These are phyloP conservation scores for Pogonomyrmex californicus DNA, from an alignment of 1,140 invertebrate genomes.

Conservation along the genomic window DNA sequence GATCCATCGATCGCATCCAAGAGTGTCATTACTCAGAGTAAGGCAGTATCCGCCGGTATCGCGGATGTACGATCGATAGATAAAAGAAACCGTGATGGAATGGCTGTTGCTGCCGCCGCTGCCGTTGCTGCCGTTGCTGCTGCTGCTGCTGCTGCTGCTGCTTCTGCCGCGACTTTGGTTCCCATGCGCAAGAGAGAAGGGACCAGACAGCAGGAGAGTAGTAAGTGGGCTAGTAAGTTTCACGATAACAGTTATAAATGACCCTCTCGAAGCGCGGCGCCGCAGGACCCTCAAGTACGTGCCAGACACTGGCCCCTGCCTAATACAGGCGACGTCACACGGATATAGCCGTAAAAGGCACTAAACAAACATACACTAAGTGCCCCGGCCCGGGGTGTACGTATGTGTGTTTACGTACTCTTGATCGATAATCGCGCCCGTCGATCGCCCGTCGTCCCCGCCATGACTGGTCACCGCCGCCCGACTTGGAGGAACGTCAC, in stretches of 20 bases:
- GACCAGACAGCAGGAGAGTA: conserved; percentile 72
- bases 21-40: conserved; percentile 65
- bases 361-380: conserved; percentile 77
- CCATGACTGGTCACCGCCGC: background rate
- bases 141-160: conserved; percentile 18
- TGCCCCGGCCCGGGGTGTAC: conserved; percentile 40
- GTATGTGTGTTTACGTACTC: conserved; percentile 55
- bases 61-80: conserved; percentile 60
- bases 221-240: conserved; percentile 78
- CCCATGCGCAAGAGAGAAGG: conserved; percentile 33
- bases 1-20: conserved; percentile 56
- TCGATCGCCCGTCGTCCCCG: conserved; percentile 47
- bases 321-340: conserved; percentile 61
- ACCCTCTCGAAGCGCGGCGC: conserved; percentile 75
- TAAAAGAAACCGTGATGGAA: conserved; percentile 71
- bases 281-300: conserved; percentile 65
- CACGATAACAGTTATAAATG: conserved; percentile 78
- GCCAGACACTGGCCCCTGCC: conserved; percentile 70
- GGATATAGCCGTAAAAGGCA: conserved; percentile 75
- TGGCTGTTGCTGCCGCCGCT: conserved; percentile 44
- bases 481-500: conserved; percentile 9
- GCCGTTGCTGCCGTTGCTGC: no score
- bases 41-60: conserved; percentile 27
- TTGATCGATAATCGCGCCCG: conserved; percentile 73
- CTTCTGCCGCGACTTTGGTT: conserved; percentile 36